These are phyloP conservation scores for Onychorhynchus coronatus DNA, from an alignment of 2,113 vertebrate genomes.

Conservation along the genomic window DNA sequence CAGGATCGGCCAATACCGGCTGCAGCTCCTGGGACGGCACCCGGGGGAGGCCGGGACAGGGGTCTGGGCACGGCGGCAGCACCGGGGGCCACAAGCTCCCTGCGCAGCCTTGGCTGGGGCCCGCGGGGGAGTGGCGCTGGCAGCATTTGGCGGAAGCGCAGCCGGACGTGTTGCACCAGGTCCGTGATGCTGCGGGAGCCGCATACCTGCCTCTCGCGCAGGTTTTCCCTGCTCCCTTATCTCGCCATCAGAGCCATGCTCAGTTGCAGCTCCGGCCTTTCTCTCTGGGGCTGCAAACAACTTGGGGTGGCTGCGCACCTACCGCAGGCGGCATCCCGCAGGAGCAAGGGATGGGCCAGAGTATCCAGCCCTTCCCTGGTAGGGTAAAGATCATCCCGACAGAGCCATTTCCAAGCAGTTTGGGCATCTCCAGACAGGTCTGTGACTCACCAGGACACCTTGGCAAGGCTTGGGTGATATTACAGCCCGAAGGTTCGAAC, in stretches of 20 bases:
- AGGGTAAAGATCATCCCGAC: neutral
- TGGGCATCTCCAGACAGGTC: conserved; percentile 68
- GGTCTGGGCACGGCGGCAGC: rapidly evolving
- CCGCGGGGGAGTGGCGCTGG: neutral
- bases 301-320: neutral
- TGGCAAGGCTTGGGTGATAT: neutral
- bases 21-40: neutral
- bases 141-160: conserved; percentile 7
- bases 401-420: conserved; percentile 27
- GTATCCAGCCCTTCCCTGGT: neutral
- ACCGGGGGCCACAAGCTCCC: rapidly evolving
- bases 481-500: neutral
- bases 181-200: neutral
- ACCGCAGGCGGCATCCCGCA: neutral
- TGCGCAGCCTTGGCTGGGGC: neutral
- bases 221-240: conserved; percentile 24
- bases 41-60: rapidly evolving
- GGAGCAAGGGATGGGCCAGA: neutral
- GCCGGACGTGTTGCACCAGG: conserved; percentile 56
- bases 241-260: neutral
- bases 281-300: neutral
- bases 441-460: conserved; percentile 43
- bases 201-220: neutral
- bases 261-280: neutral
- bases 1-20: rapidly evolving